phyloP scores from a whole-genome alignment of 2,888 invertebrate species.

The Ectemnius lituratus region DNA sequence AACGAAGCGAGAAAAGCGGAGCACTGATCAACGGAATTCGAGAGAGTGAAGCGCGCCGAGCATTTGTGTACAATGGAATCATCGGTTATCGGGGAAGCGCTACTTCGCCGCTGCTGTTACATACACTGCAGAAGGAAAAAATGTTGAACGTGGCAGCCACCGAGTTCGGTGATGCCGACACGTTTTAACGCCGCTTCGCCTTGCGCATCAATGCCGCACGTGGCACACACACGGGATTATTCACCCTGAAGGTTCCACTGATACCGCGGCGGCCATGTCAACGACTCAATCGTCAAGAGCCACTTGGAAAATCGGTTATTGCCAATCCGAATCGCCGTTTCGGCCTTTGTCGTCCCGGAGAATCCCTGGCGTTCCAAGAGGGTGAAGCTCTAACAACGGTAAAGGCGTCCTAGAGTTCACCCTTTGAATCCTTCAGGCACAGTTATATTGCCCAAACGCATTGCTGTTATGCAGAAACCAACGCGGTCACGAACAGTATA shows the following conservation, averaged over 20 bases:
- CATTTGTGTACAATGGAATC: conserved; percentile 67
- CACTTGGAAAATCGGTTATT: no score
- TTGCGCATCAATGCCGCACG: conserved; percentile 32
- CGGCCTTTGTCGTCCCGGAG: no score
- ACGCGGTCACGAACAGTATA: no score
- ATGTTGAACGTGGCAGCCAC: conserved; percentile 39
- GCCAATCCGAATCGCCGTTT: no score
- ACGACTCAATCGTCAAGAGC: background rate
- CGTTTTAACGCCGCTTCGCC: conserved; percentile 14
- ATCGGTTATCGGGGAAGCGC: conserved; percentile 51
- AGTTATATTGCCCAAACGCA: no score
- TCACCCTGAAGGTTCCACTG: background rate
- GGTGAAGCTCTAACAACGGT: no score
- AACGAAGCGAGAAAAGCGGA: conserved; percentile 11
- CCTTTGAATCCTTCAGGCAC: no score
- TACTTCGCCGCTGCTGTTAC: conserved; percentile 21
- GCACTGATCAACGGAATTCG: conserved; percentile 8
- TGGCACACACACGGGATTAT: conserved; percentile 33
- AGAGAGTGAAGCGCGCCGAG: conserved; percentile 52
- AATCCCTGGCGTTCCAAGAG: no score
- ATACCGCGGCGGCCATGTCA: background rate
- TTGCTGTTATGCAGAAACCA: no score
- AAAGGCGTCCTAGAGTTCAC: no score
- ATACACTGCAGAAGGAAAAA: conserved; percentile 25
- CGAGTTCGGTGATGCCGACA: conserved; percentile 12